Evolutionary conservation across 1,140 invertebrate genomes (phyloP), one percentile per base, ranked within the genome.

Genomic region (Diorhabda sublineata): DNA sequence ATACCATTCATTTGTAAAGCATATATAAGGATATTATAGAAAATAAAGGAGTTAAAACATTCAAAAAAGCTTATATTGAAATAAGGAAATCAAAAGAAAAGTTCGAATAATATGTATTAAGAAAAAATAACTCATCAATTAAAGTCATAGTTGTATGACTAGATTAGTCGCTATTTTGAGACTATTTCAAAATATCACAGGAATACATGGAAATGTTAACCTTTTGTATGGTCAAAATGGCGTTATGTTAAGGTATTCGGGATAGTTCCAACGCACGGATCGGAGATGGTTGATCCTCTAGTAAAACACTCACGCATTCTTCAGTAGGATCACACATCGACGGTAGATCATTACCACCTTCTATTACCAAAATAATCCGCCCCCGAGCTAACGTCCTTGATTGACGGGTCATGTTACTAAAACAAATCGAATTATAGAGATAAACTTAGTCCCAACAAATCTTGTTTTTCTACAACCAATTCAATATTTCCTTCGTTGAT

Each of bases 241-340:
- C 96, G 80, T 91, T 91, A 76, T 91, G 86, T 75, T 90, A 92
- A 4, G 95, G 95, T 66, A 86, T 83, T 66, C 93, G 86, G 42
- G 88, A 85, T 68, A 96, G 81, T 83, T 98, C 95, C 73, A 89
- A 84, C 47, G 92, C 87, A 11, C 87, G 81, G 8, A 97, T 87
- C 11, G 90, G 87, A 5, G 89, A 86, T 0, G 89, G 85, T 63
- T 92, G 88, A 78, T 96, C 93, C n/a, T 93, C 93, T 41, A 98
- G 86, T 45, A 99, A 82, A 6, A 96, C 95, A 67, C 91, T 85
- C 2, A 98, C 92, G 84, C 96, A 98, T 80, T 97, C 95, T 82
- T 98, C 94, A n/a, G 96, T 93, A 67, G 95, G 93, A 84, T 98
- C 97, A 85, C 96, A 98, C 76, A 99, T 97, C 11, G 96, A 91